These are phyloP conservation scores for Torymus aiolomorphi DNA, from an alignment of 2,888 invertebrate genomes.

Conservation along the genomic window DNA sequence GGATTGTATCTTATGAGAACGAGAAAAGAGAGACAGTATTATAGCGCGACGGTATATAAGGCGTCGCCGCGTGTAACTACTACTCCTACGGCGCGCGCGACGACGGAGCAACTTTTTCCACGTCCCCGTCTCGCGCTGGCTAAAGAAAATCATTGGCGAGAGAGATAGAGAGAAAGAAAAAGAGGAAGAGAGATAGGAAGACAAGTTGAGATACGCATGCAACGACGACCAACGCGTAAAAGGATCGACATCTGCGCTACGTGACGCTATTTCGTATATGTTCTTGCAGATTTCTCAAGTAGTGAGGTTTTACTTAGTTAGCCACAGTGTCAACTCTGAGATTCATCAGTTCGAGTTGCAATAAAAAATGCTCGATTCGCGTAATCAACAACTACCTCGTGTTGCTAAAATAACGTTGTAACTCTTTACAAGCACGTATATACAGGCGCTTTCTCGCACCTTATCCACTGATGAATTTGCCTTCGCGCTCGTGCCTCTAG, in stretches of 20 bases:
- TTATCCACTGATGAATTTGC: too few species aligned
- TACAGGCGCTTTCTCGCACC: too few species aligned
- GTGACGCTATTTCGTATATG: not conserved
- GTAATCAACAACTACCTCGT: too few species aligned
- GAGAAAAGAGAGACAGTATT: too few species aligned
- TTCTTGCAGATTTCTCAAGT: not conserved
- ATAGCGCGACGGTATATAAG: too few species aligned
- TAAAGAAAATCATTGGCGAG: not conserved
- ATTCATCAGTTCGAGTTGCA: too few species aligned
- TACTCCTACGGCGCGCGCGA: constrained; percentile 30
- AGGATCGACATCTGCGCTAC: not conserved
- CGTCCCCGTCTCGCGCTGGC: not conserved
- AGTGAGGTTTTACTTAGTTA: too few species aligned
- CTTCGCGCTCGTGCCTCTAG: not conserved
- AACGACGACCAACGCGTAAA: not conserved
- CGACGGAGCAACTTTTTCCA: constrained; percentile 25
- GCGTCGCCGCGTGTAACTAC: too few species aligned
- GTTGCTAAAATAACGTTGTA: too few species aligned
- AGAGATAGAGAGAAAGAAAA: not conserved
- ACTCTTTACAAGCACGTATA: too few species aligned
- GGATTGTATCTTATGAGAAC: not conserved
- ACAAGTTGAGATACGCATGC: not conserved
- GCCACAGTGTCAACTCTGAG: too few species aligned
- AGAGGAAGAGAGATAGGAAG: not conserved
- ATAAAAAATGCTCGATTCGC: too few species aligned